phyloP scores from a whole-genome alignment of 1,140 invertebrate species.

The Arctopsyche grandis region DNA sequence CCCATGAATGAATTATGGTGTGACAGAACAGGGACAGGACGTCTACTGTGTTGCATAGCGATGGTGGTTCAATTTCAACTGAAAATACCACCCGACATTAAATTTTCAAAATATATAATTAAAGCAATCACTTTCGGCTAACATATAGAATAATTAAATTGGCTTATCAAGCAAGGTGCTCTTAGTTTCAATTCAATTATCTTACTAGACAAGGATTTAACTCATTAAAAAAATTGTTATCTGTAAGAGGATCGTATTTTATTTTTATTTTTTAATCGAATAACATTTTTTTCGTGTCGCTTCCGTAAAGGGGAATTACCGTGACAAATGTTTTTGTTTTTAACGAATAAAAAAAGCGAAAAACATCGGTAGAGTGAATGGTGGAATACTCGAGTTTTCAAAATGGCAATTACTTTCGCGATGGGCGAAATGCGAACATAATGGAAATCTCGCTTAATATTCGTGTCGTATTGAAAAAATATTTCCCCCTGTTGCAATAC shows the following conservation, averaged over 20 bases:
- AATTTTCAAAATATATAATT: no score
- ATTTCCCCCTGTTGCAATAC: not conserved
- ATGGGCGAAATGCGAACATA: not conserved
- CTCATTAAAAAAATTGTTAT: not conserved
- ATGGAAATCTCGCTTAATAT: constrained; percentile 3
- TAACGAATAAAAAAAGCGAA: constrained; percentile 10
- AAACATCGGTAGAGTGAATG: not conserved
- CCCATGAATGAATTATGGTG: constrained; percentile 12
- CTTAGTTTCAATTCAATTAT: not conserved
- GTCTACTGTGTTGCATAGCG: not conserved
- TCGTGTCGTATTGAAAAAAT: not conserved
- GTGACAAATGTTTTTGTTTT: constrained; percentile 31
- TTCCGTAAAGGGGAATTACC: constrained; percentile 16
- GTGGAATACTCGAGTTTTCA: constrained; percentile 5
- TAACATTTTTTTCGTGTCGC: constrained; percentile 15
- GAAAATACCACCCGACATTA: no score
- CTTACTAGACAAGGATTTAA: not conserved
- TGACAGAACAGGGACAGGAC: not conserved
- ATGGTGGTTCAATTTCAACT: no score
- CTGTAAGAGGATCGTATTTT: not conserved
- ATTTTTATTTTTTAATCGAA: constrained; percentile 7
- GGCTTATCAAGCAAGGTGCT: not conserved
- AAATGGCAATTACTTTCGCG: constrained; percentile 4
- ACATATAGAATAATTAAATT: no score
- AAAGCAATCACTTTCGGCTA: no score